These are phyloP conservation scores for Diplogasteroides magnus DNA, from an alignment of 1,140 invertebrate genomes.

Conservation along the genomic window DNA sequence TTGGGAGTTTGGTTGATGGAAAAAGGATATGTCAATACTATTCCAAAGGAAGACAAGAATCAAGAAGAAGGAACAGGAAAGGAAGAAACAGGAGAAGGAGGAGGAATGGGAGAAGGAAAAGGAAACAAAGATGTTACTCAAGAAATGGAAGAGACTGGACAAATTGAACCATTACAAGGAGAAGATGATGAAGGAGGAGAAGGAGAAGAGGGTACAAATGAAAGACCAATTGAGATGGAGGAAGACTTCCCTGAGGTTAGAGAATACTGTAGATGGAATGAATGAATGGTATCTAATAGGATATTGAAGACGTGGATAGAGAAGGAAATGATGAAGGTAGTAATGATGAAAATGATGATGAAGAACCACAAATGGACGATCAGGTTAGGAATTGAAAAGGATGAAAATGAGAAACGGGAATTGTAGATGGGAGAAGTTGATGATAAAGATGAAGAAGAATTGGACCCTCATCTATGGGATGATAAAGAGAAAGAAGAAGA, in stretches of 20 bases:
- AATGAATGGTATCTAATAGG: conserved; percentile 6
- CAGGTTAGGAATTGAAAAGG: too few relatives aligned
- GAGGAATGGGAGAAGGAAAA: conserved; percentile 44
- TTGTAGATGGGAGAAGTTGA: conserved; percentile 57
- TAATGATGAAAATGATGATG: conserved; percentile 44
- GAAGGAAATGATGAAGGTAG: conserved; percentile 53
- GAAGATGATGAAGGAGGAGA: conserved; percentile 30
- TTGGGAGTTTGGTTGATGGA: conserved; percentile 3
- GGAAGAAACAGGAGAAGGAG: conserved; percentile 36
- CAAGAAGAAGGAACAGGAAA: conserved; percentile 60
- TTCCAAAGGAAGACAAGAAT: conserved; percentile 66
- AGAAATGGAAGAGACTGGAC: conserved; percentile 84
- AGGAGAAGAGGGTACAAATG: conserved; percentile 37
- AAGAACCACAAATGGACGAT: conserved; percentile 52
- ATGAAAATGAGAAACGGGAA: too few relatives aligned
- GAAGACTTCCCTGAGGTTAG: conserved; percentile 32
- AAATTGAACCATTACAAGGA: conserved; percentile 56
- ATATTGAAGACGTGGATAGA: conserved; percentile 48
- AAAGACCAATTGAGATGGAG: conserved; percentile 45
- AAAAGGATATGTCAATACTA: conserved; percentile 81
- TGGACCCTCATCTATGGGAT: conserved; percentile 53
- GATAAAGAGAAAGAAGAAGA: conserved; percentile 77
- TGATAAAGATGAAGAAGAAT: conserved; percentile 46
- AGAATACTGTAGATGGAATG: not conserved
- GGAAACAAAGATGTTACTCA: conserved; percentile 82